phyloP scores from a whole-genome alignment of 2,113 vertebrate species.

The Tringa solitaria region DNA sequence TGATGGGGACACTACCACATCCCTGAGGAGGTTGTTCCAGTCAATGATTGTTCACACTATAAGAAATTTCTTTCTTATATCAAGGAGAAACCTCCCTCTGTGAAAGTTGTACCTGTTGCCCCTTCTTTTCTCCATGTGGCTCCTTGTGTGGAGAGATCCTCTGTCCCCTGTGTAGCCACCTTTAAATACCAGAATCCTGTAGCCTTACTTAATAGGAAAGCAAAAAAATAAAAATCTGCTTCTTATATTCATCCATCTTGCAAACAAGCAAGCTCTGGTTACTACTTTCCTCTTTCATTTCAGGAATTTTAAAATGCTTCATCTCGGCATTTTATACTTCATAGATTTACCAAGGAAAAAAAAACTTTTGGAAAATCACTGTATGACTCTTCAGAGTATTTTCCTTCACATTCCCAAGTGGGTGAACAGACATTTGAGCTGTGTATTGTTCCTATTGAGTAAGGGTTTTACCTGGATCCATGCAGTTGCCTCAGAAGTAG shows the following conservation, averaged over 20 bases:
- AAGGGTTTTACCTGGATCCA: background rate
- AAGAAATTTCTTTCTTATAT: background rate
- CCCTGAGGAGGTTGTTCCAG: background rate
- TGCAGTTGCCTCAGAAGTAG: background rate
- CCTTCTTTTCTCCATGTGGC: background rate
- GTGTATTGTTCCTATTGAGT: background rate
- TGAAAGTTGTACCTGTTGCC: background rate
- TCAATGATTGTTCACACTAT: background rate
- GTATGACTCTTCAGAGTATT: background rate
- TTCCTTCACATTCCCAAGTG: background rate
- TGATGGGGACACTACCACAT: fast-evolving
- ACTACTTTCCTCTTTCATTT: background rate
- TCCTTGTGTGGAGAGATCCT: background rate
- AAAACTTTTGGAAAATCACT: background rate
- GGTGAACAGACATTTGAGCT: background rate
- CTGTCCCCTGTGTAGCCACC: background rate
- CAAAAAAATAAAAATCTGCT: background rate
- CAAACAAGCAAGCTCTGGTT: background rate
- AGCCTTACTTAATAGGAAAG: background rate
- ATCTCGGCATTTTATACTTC: background rate
- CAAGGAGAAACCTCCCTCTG: background rate
- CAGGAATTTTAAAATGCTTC: background rate
- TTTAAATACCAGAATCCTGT: background rate
- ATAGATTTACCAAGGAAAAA: background rate
- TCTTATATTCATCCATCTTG: background rate